phyloP scores from a whole-genome alignment of 2,888 invertebrate species.

The Phortica okadai region DNA sequence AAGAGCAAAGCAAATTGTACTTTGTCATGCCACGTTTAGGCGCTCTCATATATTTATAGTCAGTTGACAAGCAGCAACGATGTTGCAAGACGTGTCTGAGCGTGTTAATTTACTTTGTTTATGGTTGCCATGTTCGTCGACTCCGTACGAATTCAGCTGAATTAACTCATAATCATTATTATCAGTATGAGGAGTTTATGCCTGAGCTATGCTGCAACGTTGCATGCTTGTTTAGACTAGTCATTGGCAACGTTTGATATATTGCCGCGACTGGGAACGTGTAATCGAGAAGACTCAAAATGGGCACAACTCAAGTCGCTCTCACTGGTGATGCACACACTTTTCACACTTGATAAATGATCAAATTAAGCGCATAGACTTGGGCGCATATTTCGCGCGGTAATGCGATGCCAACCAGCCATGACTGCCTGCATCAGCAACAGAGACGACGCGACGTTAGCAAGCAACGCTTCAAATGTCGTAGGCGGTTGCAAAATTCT shows the following conservation, averaged over 20 bases:
- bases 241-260: constrained; percentile 56
- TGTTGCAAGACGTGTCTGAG: background rate
- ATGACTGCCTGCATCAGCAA: background rate
- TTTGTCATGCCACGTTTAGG: constrained; percentile 56
- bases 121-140: constrained; percentile 50
- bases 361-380: constrained; percentile 62
- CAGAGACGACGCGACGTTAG: constrained; percentile 21
- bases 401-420: background rate
- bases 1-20: constrained; percentile 42
- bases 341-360: constrained; percentile 68
- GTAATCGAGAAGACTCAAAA: background rate
- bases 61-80: background rate
- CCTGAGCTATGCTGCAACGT: constrained; percentile 51
- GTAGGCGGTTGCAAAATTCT: background rate
- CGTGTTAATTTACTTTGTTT: constrained; percentile 44
- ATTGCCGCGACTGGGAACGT: constrained; percentile 33
- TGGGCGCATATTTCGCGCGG: background rate
- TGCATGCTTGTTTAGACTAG: constrained; percentile 68
- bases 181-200: constrained; percentile 57
- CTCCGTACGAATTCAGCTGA: constrained; percentile 18
- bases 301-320: background rate
- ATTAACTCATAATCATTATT: constrained; percentile 23
- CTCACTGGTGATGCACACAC: constrained; percentile 37
- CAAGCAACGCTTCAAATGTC: constrained; percentile 13
- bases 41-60: constrained; percentile 62